These are phyloP conservation scores for Xiphorhynchus elegans DNA, from an alignment of 2,113 vertebrate genomes.

Conservation along the genomic window DNA sequence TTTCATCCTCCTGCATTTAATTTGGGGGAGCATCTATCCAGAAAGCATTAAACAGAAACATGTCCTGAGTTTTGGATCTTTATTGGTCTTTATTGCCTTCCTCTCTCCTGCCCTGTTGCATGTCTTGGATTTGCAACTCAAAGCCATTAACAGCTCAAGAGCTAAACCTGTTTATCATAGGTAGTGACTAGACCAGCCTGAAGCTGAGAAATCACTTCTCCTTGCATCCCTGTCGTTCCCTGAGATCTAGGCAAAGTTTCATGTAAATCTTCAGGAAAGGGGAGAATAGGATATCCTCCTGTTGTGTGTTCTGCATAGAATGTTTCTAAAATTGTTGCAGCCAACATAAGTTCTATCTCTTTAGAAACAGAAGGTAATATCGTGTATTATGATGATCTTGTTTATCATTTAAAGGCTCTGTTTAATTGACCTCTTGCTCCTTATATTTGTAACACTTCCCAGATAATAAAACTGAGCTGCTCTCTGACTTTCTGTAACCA, in stretches of 20 bases:
- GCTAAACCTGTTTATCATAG: not conserved
- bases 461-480: not conserved
- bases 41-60: not conserved
- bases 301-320: not conserved
- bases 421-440: not conserved
- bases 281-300: not conserved
- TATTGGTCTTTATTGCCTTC: not conserved
- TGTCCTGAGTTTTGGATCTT: not conserved
- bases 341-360: not conserved
- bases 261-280: not conserved
- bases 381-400: not conserved
- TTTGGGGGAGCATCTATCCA: not conserved
- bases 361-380: not conserved
- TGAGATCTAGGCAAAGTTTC: not conserved
- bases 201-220: not conserved
- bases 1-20: not conserved
- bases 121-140: not conserved
- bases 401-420: not conserved
- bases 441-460: not conserved
- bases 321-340: not conserved
- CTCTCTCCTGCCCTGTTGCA: not conserved
- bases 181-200: not conserved
- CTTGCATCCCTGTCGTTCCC: not conserved
- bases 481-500: not conserved
- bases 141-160: not conserved